These are phyloP conservation scores for Danio tinwini DNA, from an alignment of 2,797 vertebrate genomes.

Conservation along the genomic window DNA sequence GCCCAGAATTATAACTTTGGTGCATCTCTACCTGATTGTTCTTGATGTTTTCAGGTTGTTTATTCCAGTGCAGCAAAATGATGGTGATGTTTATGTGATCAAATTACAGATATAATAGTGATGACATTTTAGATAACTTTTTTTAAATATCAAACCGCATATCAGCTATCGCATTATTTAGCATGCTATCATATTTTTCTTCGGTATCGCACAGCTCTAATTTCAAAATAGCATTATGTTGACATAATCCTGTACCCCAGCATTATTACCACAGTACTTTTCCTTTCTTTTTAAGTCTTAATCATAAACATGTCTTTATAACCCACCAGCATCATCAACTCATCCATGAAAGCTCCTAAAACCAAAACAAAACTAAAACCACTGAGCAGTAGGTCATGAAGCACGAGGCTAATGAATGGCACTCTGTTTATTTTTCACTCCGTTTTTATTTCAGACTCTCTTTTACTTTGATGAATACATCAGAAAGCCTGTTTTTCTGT, in stretches of 20 bases:
- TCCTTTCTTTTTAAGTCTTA: not conserved
- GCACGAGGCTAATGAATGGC: not conserved
- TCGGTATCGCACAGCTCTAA: no score
- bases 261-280: not conserved
- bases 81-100: no score
- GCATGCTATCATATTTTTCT: no score
- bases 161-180: no score
- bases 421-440: constrained; percentile 9
- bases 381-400: not conserved
- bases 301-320: not conserved
- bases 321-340: not conserved
- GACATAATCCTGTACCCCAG: not conserved
- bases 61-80: no score
- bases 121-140: no score
- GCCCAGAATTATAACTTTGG: no score
- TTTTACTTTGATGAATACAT: not conserved
- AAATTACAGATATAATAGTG: no score
- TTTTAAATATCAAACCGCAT: no score
- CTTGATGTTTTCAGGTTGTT: no score
- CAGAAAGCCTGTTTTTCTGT: constrained; percentile 51
- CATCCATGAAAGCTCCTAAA: not conserved
- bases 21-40: no score
- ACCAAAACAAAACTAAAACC: constrained; percentile 15
- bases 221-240: not conserved
- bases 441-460: constrained; percentile 3